Evolutionary conservation across 2,888 invertebrate species (phyloP).

Genomic region (Drosophila meridiana): DNA sequence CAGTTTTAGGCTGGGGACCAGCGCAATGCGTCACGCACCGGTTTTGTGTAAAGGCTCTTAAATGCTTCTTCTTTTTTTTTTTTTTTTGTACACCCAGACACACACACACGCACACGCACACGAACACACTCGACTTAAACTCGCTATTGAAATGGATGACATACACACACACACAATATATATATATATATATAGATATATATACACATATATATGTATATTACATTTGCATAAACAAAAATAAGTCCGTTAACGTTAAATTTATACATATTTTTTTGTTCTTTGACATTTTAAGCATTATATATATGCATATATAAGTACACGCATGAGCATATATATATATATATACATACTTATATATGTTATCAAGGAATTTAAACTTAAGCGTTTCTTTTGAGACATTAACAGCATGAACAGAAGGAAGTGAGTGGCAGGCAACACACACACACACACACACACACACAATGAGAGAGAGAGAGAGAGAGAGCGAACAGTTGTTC

Average conservation of each 20-base stretch:
- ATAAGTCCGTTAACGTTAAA: conserved; percentile 42
- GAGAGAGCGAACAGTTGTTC: conserved; percentile 18
- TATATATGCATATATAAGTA: conserved; percentile 9
- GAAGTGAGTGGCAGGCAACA: conserved; percentile 7
- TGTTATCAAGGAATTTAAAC: conserved; percentile 3
- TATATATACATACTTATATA: conserved; percentile 22
- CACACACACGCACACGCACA: conserved; percentile 2
- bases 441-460: not conserved
- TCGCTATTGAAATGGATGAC: conserved; percentile 36
- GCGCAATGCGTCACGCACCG: conserved; percentile 43
- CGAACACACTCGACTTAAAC: conserved; percentile 17
- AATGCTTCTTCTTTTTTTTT: conserved; percentile 32
- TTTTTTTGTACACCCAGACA: conserved; percentile 12
- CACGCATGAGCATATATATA: conserved; percentile 3
- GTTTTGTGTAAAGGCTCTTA: conserved; percentile 47
- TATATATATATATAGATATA: not conserved
- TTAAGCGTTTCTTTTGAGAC: not conserved
- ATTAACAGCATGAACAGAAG: not conserved
- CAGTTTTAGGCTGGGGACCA: conserved; percentile 81
- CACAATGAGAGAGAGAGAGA: not conserved
- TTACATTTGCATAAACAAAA: conserved; percentile 3
- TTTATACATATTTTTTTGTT: conserved; percentile 30
- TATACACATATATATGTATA: conserved; percentile 2
- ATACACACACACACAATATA: conserved; percentile 9
- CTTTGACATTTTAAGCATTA: conserved; percentile 29